These are phyloP conservation scores for Catharus minimus DNA, from an alignment of 2,113 vertebrate genomes.

Conservation along the genomic window DNA sequence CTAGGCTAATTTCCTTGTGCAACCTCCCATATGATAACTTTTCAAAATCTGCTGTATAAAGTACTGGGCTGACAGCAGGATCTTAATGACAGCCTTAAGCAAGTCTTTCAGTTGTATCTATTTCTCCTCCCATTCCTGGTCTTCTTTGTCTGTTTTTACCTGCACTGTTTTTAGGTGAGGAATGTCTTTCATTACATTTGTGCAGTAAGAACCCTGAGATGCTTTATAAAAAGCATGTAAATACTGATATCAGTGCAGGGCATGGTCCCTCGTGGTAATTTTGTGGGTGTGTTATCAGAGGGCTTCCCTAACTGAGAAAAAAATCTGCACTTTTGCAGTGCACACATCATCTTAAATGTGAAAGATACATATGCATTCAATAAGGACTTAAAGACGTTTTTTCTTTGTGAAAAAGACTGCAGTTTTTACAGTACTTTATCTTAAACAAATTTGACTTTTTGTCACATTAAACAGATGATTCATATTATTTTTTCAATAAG, in stretches of 20 bases:
- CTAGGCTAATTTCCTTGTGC: neutral
- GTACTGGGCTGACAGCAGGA: constrained; percentile 33
- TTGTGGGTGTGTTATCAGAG: neutral
- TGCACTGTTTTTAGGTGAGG: neutral
- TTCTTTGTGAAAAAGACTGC: neutral
- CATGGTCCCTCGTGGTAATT: neutral
- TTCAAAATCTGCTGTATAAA: neutral
- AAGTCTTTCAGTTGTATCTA: neutral
- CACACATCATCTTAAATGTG: neutral
- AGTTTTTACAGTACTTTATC: neutral
- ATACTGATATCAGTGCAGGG: neutral
- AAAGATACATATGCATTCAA: neutral
- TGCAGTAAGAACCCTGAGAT: neutral
- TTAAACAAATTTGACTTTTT: neutral
- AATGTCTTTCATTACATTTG: neutral
- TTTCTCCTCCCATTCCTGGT: neutral
- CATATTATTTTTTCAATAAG: neutral
- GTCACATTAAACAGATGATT: neutral
- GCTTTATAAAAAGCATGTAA: neutral
- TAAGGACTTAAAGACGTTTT: neutral
- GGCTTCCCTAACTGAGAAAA: neutral
- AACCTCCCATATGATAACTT: neutral
- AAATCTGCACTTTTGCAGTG: neutral
- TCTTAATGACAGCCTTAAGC: constrained; percentile 57
- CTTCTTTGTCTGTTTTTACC: neutral